Base-by-base conservation (phyloP, 2,888 invertebrate genomes). In the Orthosia gothica region DNA sequence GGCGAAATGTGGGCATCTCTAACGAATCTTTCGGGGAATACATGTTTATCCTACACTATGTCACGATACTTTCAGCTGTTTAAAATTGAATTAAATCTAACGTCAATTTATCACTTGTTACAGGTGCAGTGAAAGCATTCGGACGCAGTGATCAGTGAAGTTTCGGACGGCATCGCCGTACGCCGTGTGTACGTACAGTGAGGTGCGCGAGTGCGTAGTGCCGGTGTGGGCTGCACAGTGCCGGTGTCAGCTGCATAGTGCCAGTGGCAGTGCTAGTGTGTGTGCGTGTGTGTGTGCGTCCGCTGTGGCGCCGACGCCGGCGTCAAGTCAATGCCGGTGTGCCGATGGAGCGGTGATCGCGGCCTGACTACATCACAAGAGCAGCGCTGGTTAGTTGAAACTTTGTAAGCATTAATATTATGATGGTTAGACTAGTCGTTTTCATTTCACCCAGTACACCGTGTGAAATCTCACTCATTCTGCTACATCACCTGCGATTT, bases 291-390 rank as follows among this genome's bases (percentile, higher is more conserved):
- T 86, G 83, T 78, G 87, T 71, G 89, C 93, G 94, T 93, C 93
- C 92, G 91, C 81, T 84, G 94, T 91, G 94, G 92, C 94, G 94
- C 94, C 93, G 92, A 92, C 93, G 93, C 92, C 88, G 92, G 91
- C 92, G 91, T 93, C 93, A 93, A 92, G 90, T 95, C 94, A 91
- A 96, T 96, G 96, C 94, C 94, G 94, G 94, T 94, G 93, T 92
- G 95, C 94, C 95, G 94, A 96, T 96, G 96, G 96, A 96, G 92
- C 96, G 96, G 96, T 96, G 96, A 96, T 96, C 95, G 93, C 93
- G 91, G 93, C 89, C 92, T 94, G 93, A 94, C 92, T 92, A 92
- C 93, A 92, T 94, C 94, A 93, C 95, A 93, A 94, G 92, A 93
- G 95, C 95, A 93, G 96, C 96, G 96, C 95, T 96, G 96, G 96